These are phyloP conservation scores for Phrynosoma blainvillii DNA, from an alignment of 2,113 vertebrate genomes.

Conservation along the genomic window DNA sequence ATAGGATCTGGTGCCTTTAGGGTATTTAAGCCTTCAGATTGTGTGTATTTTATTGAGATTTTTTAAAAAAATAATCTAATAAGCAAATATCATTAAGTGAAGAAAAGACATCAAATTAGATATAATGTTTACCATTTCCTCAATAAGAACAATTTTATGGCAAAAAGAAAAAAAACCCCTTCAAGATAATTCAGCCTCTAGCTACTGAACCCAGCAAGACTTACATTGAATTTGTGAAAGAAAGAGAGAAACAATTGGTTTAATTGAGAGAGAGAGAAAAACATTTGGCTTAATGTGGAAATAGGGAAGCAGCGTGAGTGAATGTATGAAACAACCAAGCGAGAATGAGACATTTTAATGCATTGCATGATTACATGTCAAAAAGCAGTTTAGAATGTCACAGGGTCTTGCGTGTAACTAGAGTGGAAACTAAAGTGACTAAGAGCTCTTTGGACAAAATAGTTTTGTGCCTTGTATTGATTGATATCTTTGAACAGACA, in stretches of 20 bases:
- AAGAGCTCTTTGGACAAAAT: slow-evolving; percentile 73
- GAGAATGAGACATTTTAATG: slow-evolving; percentile 75
- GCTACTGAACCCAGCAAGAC: slow-evolving; percentile 12
- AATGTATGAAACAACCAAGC: slow-evolving; percentile 65
- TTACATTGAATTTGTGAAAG: background rate
- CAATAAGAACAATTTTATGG: background rate
- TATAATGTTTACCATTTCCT: slow-evolving; percentile 41
- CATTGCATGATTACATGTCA: slow-evolving; percentile 80
- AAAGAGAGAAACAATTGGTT: slow-evolving; percentile 1
- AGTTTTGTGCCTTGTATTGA: slow-evolving; percentile 68
- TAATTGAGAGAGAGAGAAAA: background rate
- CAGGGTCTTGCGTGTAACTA: slow-evolving; percentile 53
- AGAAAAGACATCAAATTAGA: background rate
- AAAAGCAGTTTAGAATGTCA: slow-evolving; percentile 80
- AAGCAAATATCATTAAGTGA: slow-evolving; percentile 16
- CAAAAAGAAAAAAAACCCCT: slow-evolving; percentile 5
- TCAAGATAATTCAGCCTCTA: slow-evolving; percentile 11
- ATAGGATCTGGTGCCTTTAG: no score
- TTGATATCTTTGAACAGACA: slow-evolving; percentile 70
- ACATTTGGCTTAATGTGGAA: slow-evolving; percentile 39
- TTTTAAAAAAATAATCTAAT: background rate
- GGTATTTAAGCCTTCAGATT: no score
- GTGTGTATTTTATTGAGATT: no score
- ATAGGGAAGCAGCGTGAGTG: slow-evolving; percentile 32
- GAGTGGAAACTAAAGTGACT: slow-evolving; percentile 70